Base-by-base conservation (phyloP, 1,140 invertebrate species). In the Dryas iulia region DNA sequence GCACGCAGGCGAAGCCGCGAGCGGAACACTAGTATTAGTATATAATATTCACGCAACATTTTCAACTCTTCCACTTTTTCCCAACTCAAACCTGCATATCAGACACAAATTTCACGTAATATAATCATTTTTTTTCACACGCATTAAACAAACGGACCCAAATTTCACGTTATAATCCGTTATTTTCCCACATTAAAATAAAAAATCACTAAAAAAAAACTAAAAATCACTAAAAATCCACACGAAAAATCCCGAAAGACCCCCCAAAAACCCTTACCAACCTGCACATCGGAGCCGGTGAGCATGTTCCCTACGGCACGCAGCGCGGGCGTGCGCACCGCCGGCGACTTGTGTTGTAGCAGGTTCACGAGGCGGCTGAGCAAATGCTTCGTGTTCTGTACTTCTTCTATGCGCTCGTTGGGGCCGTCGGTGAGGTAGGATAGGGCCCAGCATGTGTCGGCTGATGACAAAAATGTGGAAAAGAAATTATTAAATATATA, bases 401-500 rank as follows among this genome's bases (percentile, higher is more conserved):
- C 96, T 0, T 94, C 94, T 87, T 97, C 97, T 77, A 99, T 99
- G 83, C 98, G 97, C 26, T 98, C 96, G 87, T 99, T 98, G 0
- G 96, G 95, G 2, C 98, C 98, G 91, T 99, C 98, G 2, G 98
- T 98, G 3, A 99, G 92, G 85, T 99, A 99, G 0, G 98, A 99
- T 14, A 99, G 91, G 0, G 98, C 97, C 98, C 98, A 99, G 81
- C 98, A 98, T 7, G 98, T 95, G 92, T 99, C 98, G 57, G 97
- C 96, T 95, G 77, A 0, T 66, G 56, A 60, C n/a, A 53, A 57
- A 69, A n/a, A n/a, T n/a, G n/a, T n/a, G n/a, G n/a, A n/a, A n/a
- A n/a, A n/a, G n/a, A n/a, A n/a, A n/a, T n/a, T n/a, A n/a, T n/a
- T n/a, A n/a, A n/a, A n/a, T n/a, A n/a, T n/a, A n/a, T n/a, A n/a